phyloP scores from a whole-genome alignment of 2,113 vertebrate species.

The Ochotona princeps region DNA sequence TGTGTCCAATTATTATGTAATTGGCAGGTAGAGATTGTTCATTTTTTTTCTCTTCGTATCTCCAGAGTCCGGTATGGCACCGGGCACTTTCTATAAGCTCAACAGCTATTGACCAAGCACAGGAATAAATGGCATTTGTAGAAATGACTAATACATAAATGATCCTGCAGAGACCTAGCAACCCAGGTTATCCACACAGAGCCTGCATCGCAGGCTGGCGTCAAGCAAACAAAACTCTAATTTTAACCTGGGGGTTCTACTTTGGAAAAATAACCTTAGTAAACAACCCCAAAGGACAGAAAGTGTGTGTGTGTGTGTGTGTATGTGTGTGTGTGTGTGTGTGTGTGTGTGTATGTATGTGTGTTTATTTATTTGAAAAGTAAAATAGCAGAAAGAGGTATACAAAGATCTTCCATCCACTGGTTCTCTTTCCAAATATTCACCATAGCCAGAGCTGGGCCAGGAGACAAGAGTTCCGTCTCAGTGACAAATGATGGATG shows the following conservation, averaged over 20 bases:
- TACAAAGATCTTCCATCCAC: too few species aligned
- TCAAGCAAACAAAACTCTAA: neutral
- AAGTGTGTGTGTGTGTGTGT: too few species aligned
- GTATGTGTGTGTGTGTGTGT: too few species aligned
- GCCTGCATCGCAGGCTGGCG: neutral
- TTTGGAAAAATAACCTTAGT: slow-evolving; percentile 39
- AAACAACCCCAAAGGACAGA: neutral
- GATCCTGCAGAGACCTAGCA: slow-evolving; percentile 2
- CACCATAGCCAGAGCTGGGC: too few species aligned
- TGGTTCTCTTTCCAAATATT: too few species aligned
- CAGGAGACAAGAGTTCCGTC: too few species aligned
- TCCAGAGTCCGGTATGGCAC: neutral
- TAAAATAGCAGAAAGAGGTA: too few species aligned
- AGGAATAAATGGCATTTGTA: neutral
- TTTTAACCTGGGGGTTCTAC: slow-evolving; percentile 50
- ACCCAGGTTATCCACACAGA: neutral
- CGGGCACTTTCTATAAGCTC: neutral
- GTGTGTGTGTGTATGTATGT: too few species aligned
- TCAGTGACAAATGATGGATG: too few species aligned
- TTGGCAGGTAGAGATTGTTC: neutral
- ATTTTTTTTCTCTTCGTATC: slow-evolving; percentile 6
- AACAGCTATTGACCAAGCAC: neutral
- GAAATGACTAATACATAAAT: neutral
- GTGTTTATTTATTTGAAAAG: too few species aligned
- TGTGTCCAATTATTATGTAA: neutral